phyloP scores from a whole-genome alignment of 2,113 vertebrate genomes.

The Pleuronectes platessa region DNA sequence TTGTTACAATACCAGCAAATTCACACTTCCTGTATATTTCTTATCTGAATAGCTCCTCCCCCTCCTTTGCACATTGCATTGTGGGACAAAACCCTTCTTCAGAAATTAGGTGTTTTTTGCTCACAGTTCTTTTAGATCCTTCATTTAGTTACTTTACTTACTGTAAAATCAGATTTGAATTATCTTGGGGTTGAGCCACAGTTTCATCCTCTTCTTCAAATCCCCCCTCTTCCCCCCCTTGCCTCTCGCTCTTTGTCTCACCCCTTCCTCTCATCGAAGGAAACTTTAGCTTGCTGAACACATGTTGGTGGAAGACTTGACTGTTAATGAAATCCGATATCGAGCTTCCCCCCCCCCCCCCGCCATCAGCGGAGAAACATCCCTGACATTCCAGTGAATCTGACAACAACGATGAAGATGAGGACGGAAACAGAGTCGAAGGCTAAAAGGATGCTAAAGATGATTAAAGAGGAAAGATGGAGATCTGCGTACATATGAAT shows the following conservation, averaged over 20 bases:
- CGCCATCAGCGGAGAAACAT: neutral
- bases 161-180: too few species aligned
- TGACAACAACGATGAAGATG: slow-evolving; percentile 35
- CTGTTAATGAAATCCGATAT: slow-evolving; percentile 27
- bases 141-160: too few species aligned
- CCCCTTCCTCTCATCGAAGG: neutral
- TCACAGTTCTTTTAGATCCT: too few species aligned
- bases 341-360: neutral
- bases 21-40: too few species aligned
- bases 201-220: too few species aligned
- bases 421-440: slow-evolving; percentile 18
- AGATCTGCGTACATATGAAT: slow-evolving; percentile 19
- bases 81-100: too few species aligned
- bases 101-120: too few species aligned
- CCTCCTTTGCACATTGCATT: too few species aligned
- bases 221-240: neutral
- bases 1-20: too few species aligned
- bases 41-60: too few species aligned
- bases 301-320: slow-evolving; percentile 1
- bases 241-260: neutral
- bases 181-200: too few species aligned
- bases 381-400: slow-evolving; percentile 23
- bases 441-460: slow-evolving; percentile 11
- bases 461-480: slow-evolving; percentile 30
- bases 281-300: slow-evolving; percentile 7